A percentile compares a stretch with the other conserved stretches of the same genome.
Conservation (phyloP, 2,113 vertebrate genomes). For the Steatornis caripensis region DNA sequence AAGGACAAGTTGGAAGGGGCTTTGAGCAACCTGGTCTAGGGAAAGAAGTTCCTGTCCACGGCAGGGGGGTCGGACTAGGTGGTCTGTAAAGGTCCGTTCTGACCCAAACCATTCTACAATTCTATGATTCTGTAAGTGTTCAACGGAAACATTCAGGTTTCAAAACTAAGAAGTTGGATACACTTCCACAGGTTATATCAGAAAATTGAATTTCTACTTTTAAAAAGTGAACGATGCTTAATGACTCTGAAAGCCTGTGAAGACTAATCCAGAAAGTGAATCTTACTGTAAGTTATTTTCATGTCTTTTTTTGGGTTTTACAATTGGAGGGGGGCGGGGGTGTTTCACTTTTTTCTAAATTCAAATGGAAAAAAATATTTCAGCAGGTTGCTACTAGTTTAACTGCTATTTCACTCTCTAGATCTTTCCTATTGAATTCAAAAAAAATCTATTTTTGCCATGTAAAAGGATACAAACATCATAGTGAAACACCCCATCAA, state of each 20-base stretch:
- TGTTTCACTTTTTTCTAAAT: neutral
- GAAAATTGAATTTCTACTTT: neutral
- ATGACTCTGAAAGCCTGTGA: neutral
- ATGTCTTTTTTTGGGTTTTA: neutral
- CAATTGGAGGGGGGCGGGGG: fast-evolving
- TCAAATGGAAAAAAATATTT: neutral
- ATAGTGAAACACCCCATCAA: neutral
- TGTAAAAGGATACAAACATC: neutral
- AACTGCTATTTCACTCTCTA: neutral
- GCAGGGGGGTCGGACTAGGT: neutral
- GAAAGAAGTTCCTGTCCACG: neutral
- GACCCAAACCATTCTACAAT: neutral
- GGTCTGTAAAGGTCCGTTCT: neutral
- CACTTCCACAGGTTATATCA: neutral
- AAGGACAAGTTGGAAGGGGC: too few relatives aligned
- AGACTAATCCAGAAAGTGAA: neutral
- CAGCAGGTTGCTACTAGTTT: neutral
- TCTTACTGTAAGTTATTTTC: neutral
- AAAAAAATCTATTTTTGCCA: neutral
- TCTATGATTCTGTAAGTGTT: neutral
- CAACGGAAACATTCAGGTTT: neutral
- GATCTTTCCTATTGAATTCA: neutral
- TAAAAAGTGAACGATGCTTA: neutral
- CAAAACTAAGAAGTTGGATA: neutral
- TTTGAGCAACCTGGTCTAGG: neutral